Base-by-base conservation (phyloP, 2,113 vertebrate species). In the Pungitius pungitius region DNA sequence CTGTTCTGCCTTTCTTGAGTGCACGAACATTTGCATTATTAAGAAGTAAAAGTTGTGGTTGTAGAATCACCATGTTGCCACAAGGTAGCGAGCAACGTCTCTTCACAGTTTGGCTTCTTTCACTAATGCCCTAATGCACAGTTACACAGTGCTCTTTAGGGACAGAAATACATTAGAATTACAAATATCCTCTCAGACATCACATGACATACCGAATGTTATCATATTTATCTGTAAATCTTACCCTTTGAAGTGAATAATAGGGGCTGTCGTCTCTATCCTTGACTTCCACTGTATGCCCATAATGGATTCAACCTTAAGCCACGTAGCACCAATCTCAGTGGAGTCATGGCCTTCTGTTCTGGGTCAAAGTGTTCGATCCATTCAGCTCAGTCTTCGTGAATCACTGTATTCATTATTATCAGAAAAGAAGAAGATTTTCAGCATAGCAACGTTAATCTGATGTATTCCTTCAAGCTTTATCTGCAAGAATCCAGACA, bases 311-410 rank as follows among this genome's bases (percentile, higher is more conserved):
- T 77, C 57, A 72, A 81, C 78, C 74, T 82, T 74, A 47, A 81
- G 76, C 26, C 40, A 37, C 35, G 78, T 68, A 75, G 74, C 67
- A 68, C 75, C 57, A 72, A 54, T 77, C 81, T 78, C 64, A 24
- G 35, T 39, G 61, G 74, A 62, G 77, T 81, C 75, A 20, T 54
- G 78, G 80, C 80, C 78, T 84, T 89, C 85, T 75, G 47, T 65
- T 73, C 64, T 40, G 39, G 79, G 60, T 81, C 70, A 81, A 58
- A 83, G 64, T 80, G 59, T 88, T 77, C 75, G 22, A 77, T 78
- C 47, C 12, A 52, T 55, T 85, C 54, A 59, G 56, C 69, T 75
- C 55, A 77, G 30, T 82, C 57, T 56, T 61, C 42, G 26, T 47
- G 56, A 81, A 63, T 56, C 66, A 77, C 24, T 45, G 2, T 5